Base-by-base conservation (phyloP, 2,888 invertebrate species). In the Pecten maximus region DNA sequence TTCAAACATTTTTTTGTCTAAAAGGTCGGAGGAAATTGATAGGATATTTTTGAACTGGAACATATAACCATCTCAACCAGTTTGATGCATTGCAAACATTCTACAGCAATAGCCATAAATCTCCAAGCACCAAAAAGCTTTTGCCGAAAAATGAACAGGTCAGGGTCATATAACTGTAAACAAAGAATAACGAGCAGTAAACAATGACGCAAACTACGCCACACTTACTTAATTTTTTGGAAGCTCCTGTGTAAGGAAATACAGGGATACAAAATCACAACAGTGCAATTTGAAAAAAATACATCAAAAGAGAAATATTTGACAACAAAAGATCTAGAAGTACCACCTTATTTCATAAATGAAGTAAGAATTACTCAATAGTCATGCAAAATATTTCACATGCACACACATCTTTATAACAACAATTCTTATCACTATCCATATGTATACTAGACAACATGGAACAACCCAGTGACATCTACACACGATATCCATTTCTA, bases 141-240 rank as follows among this genome's bases (percentile, higher is more conserved):
- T 91, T 91, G 91, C 89, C 91, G 74, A 91, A 89, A 91, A 87
- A 88, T 91, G 89, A 91, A 89, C 91, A 91, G 91, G 91, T 88
- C 89, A 74, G 74, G 74, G 74, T 74, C 35, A 10, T 35, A 74
- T 74, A 74, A 74, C 74, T 74, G 74, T 74, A 74, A 74, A 74
- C 74, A 74, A 54, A 74, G 74, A 74, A 35, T 74, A 74, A 74
- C 74, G 74, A 74, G 74, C 74, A 74, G 74, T 74, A 74, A 90
- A 90, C 89, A 89, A 40, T 48, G 87, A 54, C 87, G 87, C 39
- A 90, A 48, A 54, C 28, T 88, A 89, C 89, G 88, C 48, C 89
- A 87, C 87, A 91, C 91, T 91, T 91, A 91, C 91, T 91, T 48
- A 91, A 88, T 89, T 91, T 91, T 89, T 89, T 91, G 89, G 74